These are phyloP conservation scores for Heterodera filipjevi DNA, from an alignment of 2,888 invertebrate species.

Conservation along the genomic window DNA sequence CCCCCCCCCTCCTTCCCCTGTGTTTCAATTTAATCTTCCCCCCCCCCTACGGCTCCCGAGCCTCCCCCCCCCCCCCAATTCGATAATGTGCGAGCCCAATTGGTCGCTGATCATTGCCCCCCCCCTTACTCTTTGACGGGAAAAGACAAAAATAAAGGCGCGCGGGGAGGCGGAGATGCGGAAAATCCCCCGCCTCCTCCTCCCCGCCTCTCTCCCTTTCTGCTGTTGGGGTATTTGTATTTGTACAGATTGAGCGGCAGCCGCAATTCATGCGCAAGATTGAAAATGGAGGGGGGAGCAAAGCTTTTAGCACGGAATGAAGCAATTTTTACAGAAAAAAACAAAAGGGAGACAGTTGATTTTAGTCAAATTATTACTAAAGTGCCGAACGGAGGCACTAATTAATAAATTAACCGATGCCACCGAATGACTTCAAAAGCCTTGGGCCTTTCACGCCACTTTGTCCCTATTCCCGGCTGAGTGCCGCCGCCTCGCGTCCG, in stretches of 20 bases:
- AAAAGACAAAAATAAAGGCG: neutral
- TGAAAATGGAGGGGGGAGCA: neutral
- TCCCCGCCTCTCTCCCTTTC: neutral
- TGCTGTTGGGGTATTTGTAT: neutral
- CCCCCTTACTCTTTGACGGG: neutral
- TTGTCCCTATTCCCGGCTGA: neutral
- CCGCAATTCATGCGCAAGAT: neutral
- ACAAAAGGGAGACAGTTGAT: neutral
- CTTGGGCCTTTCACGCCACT: neutral
- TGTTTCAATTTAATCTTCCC: neutral
- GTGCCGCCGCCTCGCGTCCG: slow-evolving; percentile 13
- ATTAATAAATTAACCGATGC: too few species aligned
- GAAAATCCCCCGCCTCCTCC: neutral
- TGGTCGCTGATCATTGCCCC: neutral
- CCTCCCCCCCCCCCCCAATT: neutral
- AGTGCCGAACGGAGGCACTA: neutral
- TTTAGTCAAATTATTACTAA: neutral
- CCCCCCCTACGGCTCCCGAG: neutral
- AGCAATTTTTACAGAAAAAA: neutral
- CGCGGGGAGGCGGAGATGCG: neutral
- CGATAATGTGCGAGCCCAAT: slow-evolving; percentile 6
- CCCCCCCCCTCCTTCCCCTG: neutral
- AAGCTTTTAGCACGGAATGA: neutral
- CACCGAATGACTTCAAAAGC: slow-evolving; percentile 6
- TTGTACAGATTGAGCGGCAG: neutral